Evolutionary conservation across 2,113 vertebrate genomes (phyloP), one percentile per base, ranked within the genome.

Genomic region (Gobius niger): DNA sequence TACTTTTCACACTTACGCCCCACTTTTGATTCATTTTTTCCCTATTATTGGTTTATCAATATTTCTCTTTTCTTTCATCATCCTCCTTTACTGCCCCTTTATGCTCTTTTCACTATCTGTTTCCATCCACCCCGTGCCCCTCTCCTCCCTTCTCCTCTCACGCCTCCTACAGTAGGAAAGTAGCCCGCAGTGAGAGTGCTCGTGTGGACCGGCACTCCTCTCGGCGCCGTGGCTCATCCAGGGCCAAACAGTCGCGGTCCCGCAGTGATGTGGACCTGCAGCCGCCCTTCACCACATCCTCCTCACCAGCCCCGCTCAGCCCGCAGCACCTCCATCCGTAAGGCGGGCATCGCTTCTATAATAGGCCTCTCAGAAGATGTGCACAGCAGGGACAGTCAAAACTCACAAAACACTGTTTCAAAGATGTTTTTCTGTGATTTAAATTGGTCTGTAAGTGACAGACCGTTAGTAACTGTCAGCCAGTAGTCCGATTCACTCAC

Each of bases 251-350:
- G 92, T 94, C 91, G 6, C 93, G 96, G 68, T 97, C 96, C 85
- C 93, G 95, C 88, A 97, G 96, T n/a, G 95, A 97, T 50, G 95
- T 97, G 92, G 96, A 96, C 90, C 93, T 95, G 78, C 94, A 91
- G 90, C 94, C 70, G 70, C 93, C 93, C n/a, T 81, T 87, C 40
- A 59, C 82, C 75, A 74, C 62, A 16, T 75, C 76, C 68, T 47
- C 85, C 85, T 47, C 88, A 86, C 66, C 89, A 77, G 40, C 72
- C 83, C 84, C 85, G 50, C 83, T 92, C 86, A 82, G 73, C 64
- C 88, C 89, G 82, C 87, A 85, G 67, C 83, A 86, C 75, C 67
- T 77, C 76, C 82, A 72, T 86, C 83, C 75, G 92, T 93, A 93
- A 94, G 91, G 88, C 83, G 81, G 85, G 71, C 78, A 77, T 34